Conservation (phyloP, 2,888 invertebrate genomes). For the Drosophila paranaensis region DNA sequence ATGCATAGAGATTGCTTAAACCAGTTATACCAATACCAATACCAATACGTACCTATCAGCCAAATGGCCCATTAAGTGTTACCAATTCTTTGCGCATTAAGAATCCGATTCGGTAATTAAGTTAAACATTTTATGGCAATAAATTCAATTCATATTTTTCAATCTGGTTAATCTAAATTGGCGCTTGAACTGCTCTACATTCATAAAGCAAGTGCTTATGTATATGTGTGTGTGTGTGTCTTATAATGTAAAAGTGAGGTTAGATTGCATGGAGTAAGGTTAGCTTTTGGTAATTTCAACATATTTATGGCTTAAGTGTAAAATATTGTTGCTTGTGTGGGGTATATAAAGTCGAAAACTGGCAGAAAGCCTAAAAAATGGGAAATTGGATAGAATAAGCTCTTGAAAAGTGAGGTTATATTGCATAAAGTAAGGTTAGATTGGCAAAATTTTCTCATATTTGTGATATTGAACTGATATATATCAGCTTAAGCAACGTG, state of each 20-base stretch:
- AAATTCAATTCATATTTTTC: constrained; percentile 33
- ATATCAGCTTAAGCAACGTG: too few relatives aligned
- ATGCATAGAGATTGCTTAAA: constrained; percentile 20
- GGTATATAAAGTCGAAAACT: not conserved
- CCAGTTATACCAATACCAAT: constrained; percentile 34
- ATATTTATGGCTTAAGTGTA: not conserved
- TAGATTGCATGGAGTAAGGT: not conserved
- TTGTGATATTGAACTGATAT: not conserved
- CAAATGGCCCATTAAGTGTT: constrained; percentile 31
- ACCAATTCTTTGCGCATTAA: constrained; percentile 46
- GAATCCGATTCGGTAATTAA: constrained; percentile 52
- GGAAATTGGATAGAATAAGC: too few relatives aligned
- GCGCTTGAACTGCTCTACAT: constrained; percentile 13
- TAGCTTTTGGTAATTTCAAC: not conserved
- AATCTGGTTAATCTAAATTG: constrained; percentile 22
- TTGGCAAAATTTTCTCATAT: not conserved
- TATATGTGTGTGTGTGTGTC: not conserved
- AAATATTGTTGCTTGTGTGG: not conserved
- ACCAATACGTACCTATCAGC: not conserved
- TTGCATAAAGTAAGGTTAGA: not conserved
- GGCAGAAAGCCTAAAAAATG: not conserved
- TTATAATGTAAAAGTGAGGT: not conserved
- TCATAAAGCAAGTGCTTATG: not conserved
- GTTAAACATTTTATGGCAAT: constrained; percentile 27
- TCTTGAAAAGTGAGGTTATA: not conserved